Evolutionary conservation across 2,888 invertebrate genomes (phyloP).

Genomic region (Asteroscopus sphinx): DNA sequence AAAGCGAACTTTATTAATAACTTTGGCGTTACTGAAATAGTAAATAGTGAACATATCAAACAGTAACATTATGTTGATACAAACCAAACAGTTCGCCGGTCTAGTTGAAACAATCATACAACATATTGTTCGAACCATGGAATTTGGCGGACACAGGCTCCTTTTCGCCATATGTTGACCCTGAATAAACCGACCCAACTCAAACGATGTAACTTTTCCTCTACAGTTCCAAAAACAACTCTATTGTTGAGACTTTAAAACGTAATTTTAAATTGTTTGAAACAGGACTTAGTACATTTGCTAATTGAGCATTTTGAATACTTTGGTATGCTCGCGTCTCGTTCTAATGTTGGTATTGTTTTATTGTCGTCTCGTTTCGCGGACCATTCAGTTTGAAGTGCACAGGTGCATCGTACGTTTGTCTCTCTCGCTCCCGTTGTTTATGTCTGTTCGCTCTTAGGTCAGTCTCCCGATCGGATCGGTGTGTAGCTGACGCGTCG

Average conservation of each 20-base stretch:
- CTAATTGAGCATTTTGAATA: conserved; percentile 37
- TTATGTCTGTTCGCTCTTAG: conserved; percentile 65
- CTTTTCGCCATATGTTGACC: conserved; percentile 88
- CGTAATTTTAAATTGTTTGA: conserved; percentile 44
- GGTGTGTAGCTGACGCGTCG: conserved; percentile 68
- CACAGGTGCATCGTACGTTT: conserved; percentile 82
- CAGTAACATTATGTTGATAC: conserved; percentile 20
- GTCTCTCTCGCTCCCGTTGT: conserved; percentile 80
- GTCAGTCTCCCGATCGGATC: conserved; percentile 76
- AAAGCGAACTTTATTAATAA: conserved; percentile 31
- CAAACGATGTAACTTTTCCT: conserved; percentile 56
- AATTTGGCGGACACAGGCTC: conserved; percentile 76
- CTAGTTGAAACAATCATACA: conserved; percentile 49
- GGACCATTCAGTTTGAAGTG: conserved; percentile 84
- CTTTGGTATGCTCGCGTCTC: conserved; percentile 70
- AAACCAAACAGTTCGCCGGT: conserved; percentile 18
- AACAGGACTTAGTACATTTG: conserved; percentile 63
- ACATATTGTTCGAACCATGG: conserved; percentile 69
- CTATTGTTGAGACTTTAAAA: conserved; percentile 32
- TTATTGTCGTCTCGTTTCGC: conserved; percentile 78
- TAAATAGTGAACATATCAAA: conserved; percentile 23
- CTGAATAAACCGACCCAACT: conserved; percentile 77
- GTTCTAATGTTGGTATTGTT: conserved; percentile 79
- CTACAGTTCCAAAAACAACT: conserved; percentile 23
- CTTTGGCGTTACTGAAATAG: conserved; percentile 22